A percentile compares a stretch with the other conserved stretches of the same genome.
These are phyloP conservation scores for Nothocercus nigrocapillus DNA, from an alignment of 2,113 vertebrate genomes.

Conservation along the genomic window DNA sequence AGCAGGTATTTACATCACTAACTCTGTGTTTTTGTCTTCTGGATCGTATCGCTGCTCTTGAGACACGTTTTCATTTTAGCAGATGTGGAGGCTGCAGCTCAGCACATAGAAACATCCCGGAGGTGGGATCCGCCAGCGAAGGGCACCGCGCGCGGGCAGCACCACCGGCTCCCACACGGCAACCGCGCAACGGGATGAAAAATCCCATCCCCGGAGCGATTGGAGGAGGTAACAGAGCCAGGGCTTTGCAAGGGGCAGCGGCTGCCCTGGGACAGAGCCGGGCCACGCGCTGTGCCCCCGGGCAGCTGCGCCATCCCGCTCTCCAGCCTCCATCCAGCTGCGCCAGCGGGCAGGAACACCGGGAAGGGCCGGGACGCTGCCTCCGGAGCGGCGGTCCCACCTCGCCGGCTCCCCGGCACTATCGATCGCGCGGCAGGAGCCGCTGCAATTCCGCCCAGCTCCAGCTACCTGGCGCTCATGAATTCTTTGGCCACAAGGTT, in stretches of 20 bases:
- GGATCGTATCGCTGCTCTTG: neutral
- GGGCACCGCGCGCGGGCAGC: too few species aligned
- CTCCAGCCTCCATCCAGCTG: too few species aligned
- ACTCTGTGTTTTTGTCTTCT: neutral
- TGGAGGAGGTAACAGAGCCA: too few species aligned
- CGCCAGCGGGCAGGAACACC: too few species aligned
- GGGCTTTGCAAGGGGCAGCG: too few species aligned
- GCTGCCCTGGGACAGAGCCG: too few species aligned
- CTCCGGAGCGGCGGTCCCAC: neutral
- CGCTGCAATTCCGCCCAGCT: constrained; percentile 72
- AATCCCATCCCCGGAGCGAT: neutral
- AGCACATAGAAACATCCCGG: too few species aligned
- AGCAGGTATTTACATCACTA: neutral
- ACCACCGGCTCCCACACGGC: rapidly evolving
- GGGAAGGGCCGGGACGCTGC: neutral
- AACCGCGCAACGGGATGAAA: rapidly evolving
- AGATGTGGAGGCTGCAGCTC: neutral
- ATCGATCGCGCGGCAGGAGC: constrained; percentile 66
- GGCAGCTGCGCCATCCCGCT: too few species aligned
- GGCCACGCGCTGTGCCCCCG: too few species aligned
- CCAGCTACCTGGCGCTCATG: constrained; percentile 67
- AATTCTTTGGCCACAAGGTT: constrained; percentile 71
- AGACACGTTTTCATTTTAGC: neutral
- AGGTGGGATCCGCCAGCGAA: too few species aligned
- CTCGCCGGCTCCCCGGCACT: neutral